Percentiles rank a stretch among this genome's conserved stretches.
Conservation (phyloP, 53 echinoderm and acorn worm genomes). For the Apostichopus leukothele region DNA sequence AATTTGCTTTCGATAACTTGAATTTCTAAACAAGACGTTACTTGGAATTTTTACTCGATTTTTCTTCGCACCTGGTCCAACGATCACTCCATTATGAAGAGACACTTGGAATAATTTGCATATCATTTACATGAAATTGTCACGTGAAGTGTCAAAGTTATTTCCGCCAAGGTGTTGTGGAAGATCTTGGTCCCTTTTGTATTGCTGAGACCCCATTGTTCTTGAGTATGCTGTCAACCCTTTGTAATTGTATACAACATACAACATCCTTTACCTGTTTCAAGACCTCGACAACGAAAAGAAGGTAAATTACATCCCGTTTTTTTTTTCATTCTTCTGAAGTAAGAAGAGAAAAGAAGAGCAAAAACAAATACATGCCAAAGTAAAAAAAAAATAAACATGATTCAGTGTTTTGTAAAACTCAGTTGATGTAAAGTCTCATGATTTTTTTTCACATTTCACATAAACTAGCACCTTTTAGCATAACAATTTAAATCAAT, state of each 20-base stretch:
- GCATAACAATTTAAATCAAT: too few species aligned
- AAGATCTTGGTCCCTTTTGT: background rate
- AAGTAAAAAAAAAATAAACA: too few species aligned
- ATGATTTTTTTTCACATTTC: too few species aligned
- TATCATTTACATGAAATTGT: conserved; percentile 13
- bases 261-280: too few species aligned
- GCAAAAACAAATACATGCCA: too few species aligned
- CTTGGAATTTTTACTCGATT: background rate
- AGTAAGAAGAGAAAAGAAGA: background rate
- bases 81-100: conserved; percentile 2
- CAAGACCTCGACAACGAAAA: too few species aligned
- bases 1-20: background rate
- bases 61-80: conserved; percentile 13
- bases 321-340: background rate
- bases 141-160: background rate
- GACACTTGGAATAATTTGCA: conserved; percentile 10
- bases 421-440: too few species aligned
- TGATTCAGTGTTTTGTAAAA: too few species aligned
- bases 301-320: background rate
- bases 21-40: background rate
- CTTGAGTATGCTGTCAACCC: too few species aligned
- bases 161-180: background rate
- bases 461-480: too few species aligned
- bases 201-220: background rate
- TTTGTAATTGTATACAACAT: too few species aligned